These are phyloP conservation scores for Platanista minor DNA, from an alignment of 2,113 vertebrate species.

Conservation along the genomic window DNA sequence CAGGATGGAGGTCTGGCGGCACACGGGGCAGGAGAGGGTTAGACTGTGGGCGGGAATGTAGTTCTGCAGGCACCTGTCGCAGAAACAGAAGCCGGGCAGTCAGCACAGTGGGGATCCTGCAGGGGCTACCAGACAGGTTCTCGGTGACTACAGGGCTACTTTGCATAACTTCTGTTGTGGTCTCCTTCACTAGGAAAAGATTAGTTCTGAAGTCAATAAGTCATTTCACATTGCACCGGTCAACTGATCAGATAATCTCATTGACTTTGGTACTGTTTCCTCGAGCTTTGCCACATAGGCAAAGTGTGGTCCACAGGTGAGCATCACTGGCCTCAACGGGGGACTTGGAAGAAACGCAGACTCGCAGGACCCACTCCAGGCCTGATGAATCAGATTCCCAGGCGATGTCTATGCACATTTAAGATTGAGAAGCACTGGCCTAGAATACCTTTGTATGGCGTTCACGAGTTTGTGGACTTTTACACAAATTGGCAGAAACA, in stretches of 20 bases:
- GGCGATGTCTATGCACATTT: not conserved
- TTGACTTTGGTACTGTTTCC: not conserved
- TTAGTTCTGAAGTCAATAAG: not conserved
- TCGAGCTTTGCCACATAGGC: not conserved
- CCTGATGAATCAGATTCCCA: not conserved
- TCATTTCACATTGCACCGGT: not conserved
- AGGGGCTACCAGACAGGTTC: accelerated
- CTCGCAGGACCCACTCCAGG: not conserved
- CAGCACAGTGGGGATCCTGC: not conserved
- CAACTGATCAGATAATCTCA: not conserved
- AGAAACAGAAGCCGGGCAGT: conserved; percentile 24
- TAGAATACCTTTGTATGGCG: not conserved
- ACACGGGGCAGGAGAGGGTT: conserved; percentile 96
- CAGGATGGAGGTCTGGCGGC: conserved; percentile 97
- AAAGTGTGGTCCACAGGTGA: not conserved
- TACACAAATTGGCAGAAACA: not conserved
- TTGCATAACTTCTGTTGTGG: not conserved
- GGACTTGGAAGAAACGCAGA: not conserved
- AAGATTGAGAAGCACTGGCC: not conserved
- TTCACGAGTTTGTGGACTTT: not conserved
- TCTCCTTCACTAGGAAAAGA: not conserved
- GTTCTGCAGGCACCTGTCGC: conserved; percentile 94
- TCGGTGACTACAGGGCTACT: not conserved
- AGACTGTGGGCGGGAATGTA: conserved; percentile 96
- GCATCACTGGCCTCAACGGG: not conserved